Percentiles rank a stretch among this genome's conserved stretches.
Conservation (phyloP, 2,113 vertebrate genomes). For the Eupsittula cactorum region DNA sequence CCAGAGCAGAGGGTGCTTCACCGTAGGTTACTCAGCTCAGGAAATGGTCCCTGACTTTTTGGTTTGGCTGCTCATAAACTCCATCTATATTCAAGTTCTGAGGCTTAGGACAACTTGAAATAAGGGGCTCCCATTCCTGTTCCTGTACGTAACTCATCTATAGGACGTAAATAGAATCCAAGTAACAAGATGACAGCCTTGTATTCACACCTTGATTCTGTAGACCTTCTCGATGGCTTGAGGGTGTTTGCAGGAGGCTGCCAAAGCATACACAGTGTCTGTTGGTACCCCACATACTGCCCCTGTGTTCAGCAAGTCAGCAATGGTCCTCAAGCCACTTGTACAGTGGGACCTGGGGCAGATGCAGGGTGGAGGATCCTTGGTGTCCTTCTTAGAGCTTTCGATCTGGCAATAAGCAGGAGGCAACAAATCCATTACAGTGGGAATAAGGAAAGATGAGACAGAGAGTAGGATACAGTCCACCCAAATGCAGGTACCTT, state of each 20-base stretch:
- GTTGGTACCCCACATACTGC: conserved; percentile 87
- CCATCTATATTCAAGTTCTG: accelerated
- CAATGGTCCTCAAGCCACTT: conserved; percentile 80
- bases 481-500: accelerated
- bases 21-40: neutral
- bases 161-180: neutral
- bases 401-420: neutral
- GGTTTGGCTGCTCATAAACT: neutral
- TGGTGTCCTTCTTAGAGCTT: neutral
- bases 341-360: conserved; percentile 78
- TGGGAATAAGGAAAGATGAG: neutral
- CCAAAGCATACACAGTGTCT: conserved; percentile 88
- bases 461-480: neutral
- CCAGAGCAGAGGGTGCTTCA: neutral
- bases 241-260: conserved; percentile 88
- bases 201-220: conserved; percentile 82
- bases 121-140: neutral
- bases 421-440: neutral
- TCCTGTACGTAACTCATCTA: neutral
- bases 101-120: neutral
- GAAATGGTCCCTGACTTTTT: accelerated
- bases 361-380: conserved; percentile 66
- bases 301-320: conserved; percentile 75
- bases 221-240: conserved; percentile 88
- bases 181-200: neutral